These are phyloP conservation scores for Andrena chrysosceles DNA, from an alignment of 2,888 invertebrate genomes.

Conservation along the genomic window DNA sequence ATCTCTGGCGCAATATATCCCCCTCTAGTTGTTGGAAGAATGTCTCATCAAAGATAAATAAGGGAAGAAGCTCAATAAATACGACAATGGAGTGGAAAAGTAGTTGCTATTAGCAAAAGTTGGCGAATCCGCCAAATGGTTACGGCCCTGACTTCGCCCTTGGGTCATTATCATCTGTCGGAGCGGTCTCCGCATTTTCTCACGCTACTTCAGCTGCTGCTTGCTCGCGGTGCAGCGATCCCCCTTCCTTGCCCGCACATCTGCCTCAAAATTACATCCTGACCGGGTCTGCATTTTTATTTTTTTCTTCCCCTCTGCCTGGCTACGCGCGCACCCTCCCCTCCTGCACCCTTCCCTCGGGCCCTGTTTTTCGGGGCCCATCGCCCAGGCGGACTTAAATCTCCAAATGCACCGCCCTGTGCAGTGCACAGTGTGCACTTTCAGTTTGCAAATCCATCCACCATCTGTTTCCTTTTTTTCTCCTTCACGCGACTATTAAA, in stretches of 20 bases:
- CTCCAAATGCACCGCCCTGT: too few species aligned
- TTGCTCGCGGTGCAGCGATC: slow-evolving; percentile 70
- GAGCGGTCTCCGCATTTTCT: slow-evolving; percentile 69
- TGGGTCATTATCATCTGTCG: slow-evolving; percentile 63
- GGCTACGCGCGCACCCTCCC: neutral
- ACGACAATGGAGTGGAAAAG: too few species aligned
- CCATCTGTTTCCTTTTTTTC: too few species aligned
- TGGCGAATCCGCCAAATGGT: slow-evolving; percentile 13
- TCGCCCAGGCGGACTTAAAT: neutral
- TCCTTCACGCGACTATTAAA: neutral
- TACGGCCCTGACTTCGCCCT: slow-evolving; percentile 70
- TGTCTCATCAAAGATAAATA: too few species aligned
- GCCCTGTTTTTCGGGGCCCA: neutral
- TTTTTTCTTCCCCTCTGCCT: slow-evolving; percentile 17
- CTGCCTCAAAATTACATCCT: slow-evolving; percentile 71
- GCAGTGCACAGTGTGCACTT: too few species aligned
- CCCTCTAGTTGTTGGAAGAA: too few species aligned
- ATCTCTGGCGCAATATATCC: too few species aligned
- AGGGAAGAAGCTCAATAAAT: too few species aligned
- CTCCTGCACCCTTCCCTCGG: neutral
- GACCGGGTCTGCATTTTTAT: slow-evolving; percentile 46
- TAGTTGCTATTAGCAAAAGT: too few species aligned
- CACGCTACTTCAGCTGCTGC: slow-evolving; percentile 76
- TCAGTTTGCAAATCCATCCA: too few species aligned
- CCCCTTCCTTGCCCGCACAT: slow-evolving; percentile 69